Evolutionary conservation across 1,140 invertebrate genomes (phyloP).

Genomic region (Portunus trituberculatus): DNA sequence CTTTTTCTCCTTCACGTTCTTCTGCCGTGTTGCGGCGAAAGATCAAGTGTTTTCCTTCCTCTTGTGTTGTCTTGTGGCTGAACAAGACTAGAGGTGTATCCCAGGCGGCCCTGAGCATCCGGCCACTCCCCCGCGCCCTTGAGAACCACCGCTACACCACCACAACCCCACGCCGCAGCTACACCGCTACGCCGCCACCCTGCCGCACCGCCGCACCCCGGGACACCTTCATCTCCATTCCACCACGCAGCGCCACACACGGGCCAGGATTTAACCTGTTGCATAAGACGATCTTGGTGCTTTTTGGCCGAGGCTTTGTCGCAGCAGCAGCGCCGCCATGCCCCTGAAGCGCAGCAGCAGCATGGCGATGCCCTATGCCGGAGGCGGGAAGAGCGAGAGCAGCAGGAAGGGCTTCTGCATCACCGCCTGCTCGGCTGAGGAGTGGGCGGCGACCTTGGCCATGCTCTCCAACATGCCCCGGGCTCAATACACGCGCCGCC

Average conservation of each 20-base stretch:
- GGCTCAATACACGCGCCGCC: slow-evolving; percentile 5
- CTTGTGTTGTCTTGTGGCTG: neutral
- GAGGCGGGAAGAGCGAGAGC: neutral
- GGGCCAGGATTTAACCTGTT: neutral
- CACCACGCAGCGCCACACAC: neutral
- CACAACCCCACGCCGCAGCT: neutral
- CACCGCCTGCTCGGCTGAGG: neutral
- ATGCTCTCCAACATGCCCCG: slow-evolving; percentile 15
- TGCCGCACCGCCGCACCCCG: neutral
- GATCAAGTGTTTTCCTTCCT: neutral
- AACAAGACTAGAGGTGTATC: neutral
- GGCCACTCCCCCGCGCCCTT: neutral
- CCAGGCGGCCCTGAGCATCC: neutral
- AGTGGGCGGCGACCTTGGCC: neutral
- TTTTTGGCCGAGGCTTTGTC: neutral
- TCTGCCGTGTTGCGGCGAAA: neutral
- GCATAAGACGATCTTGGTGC: neutral
- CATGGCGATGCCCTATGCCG: neutral
- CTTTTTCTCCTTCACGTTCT: neutral
- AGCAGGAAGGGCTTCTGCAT: neutral
- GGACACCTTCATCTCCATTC: neutral
- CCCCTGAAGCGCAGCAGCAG: slow-evolving; percentile 14
- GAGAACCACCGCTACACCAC: neutral
- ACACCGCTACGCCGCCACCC: neutral
- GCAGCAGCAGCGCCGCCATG: neutral